phyloP scores from a whole-genome alignment of 2,113 vertebrate genomes.

The Stigmatopora nigra region DNA sequence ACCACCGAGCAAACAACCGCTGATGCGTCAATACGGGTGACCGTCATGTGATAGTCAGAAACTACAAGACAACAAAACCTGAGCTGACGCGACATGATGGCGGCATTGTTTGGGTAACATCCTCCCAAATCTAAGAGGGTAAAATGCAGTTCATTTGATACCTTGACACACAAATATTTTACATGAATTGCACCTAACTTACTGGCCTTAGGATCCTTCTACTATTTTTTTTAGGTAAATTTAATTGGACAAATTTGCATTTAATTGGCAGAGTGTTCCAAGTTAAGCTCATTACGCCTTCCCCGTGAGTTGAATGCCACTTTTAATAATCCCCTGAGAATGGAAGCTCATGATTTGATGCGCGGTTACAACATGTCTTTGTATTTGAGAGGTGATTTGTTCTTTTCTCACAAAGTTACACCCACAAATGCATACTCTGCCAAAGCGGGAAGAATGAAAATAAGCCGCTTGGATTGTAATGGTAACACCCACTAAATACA shows the following conservation, averaged over 20 bases:
- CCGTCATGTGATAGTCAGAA: conserved; percentile 28
- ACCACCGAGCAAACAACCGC: conserved; percentile 24
- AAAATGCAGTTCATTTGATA: not conserved
- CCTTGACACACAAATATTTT: not conserved
- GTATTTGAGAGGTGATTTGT: conserved; percentile 19
- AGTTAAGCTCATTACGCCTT: not conserved
- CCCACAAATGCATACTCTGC: not conserved
- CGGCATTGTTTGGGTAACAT: not conserved
- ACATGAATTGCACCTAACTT: not conserved
- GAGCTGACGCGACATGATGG: not conserved
- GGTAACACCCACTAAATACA: conserved; percentile 27
- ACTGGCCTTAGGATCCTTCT: not conserved
- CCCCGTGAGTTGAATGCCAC: not conserved
- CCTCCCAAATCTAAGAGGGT: not conserved
- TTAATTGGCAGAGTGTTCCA: not conserved
- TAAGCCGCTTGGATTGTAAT: conserved; percentile 35
- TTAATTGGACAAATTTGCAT: not conserved
- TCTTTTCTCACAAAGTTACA: conserved; percentile 18
- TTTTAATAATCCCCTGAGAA: conserved; percentile 1
- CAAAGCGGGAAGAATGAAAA: conserved; percentile 44
- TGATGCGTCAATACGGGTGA: conserved; percentile 40
- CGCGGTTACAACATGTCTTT: not conserved
- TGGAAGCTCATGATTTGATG: not conserved
- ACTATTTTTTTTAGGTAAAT: not conserved
- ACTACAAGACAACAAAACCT: not conserved